Conservation (phyloP, 2,797 vertebrate genomes). For the Melanotaenia boesemani region DNA sequence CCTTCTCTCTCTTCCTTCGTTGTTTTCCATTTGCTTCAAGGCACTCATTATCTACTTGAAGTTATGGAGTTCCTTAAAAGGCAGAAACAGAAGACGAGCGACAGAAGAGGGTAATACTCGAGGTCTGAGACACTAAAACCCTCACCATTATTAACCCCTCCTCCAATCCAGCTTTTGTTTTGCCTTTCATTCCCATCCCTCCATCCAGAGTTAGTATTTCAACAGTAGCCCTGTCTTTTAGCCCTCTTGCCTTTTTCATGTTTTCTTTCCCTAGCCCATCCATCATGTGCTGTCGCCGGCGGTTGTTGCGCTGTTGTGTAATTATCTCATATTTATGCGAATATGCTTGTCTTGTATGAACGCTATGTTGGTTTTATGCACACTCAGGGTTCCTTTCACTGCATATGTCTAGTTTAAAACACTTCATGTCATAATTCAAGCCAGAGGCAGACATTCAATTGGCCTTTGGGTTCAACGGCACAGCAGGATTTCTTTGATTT, state of each 20-base stretch:
- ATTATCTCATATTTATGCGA: slow-evolving; percentile 82
- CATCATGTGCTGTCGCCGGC: slow-evolving; percentile 79
- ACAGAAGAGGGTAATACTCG: slow-evolving; percentile 58
- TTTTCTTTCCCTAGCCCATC: slow-evolving; percentile 73
- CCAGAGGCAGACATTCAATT: slow-evolving; percentile 70
- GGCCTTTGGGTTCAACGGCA: slow-evolving; percentile 57
- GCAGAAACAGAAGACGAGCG: slow-evolving; percentile 77
- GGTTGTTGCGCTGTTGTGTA: slow-evolving; percentile 72
- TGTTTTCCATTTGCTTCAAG: slow-evolving; percentile 68
- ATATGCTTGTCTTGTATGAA: slow-evolving; percentile 66
- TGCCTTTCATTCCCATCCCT: slow-evolving; percentile 58
- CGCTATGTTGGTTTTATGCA: slow-evolving; percentile 53
- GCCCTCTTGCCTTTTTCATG: slow-evolving; percentile 47
- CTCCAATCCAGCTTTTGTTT: slow-evolving; percentile 71
- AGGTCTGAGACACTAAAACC: slow-evolving; percentile 67
- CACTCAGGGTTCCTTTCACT: slow-evolving; percentile 66
- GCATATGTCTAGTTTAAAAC: slow-evolving; percentile 42
- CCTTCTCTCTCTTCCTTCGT: slow-evolving; percentile 41
- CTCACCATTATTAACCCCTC: slow-evolving; percentile 41
- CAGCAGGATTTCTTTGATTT: slow-evolving; percentile 70
- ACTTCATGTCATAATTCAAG: slow-evolving; percentile 78
- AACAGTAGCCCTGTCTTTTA: slow-evolving; percentile 55
- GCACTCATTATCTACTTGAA: slow-evolving; percentile 81
- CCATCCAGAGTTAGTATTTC: slow-evolving; percentile 76
- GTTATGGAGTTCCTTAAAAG: slow-evolving; percentile 79